phyloP scores from a whole-genome alignment of 2,113 vertebrate species.

The Nicator chloris region DNA sequence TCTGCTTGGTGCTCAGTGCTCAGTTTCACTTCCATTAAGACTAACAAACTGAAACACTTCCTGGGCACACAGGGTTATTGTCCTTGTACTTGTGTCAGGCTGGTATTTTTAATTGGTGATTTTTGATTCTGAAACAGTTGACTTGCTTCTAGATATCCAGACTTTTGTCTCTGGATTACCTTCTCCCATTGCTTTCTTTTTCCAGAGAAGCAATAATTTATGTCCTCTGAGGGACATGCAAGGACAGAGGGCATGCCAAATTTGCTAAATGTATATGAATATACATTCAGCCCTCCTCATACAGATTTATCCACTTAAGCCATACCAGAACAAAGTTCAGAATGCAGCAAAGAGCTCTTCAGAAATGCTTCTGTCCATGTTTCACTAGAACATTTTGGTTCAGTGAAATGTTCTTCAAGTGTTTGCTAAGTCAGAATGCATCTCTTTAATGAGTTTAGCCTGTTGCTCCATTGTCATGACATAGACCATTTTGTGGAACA shows the following conservation, averaged over 20 bases:
- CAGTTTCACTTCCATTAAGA: neutral
- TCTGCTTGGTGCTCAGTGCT: too few species aligned
- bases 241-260: neutral
- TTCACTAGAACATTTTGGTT: neutral
- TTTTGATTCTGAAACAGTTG: neutral
- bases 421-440: neutral
- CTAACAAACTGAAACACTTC: neutral
- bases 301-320: neutral
- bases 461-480: neutral
- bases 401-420: neutral
- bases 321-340: neutral
- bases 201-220: neutral
- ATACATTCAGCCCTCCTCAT: neutral
- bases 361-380: neutral
- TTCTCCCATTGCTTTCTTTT: neutral
- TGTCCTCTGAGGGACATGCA: neutral
- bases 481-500: neutral
- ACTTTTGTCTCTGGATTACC: neutral
- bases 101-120: neutral
- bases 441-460: neutral
- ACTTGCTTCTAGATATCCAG: neutral
- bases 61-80: neutral
- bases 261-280: neutral
- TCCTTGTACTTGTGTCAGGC: neutral
- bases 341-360: neutral